Evolutionary conservation across 2,113 vertebrate genomes (phyloP).

Genomic region (Phasianus colchicus): DNA sequence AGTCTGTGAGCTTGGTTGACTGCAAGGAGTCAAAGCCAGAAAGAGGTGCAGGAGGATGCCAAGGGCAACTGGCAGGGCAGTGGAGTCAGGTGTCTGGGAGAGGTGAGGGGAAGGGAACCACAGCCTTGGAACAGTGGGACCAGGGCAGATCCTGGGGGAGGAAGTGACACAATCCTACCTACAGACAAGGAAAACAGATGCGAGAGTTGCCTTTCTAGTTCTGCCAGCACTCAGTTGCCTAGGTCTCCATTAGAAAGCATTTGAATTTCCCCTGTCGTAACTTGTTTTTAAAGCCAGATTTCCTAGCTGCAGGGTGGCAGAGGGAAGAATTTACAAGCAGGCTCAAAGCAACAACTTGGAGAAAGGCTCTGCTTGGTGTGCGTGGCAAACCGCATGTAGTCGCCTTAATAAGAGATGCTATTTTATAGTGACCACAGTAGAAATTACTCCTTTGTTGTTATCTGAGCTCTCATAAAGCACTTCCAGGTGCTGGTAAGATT

Average conservation of each 20-base stretch:
- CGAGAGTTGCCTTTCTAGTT: neutral
- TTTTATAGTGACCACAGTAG: neutral
- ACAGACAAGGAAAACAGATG: neutral
- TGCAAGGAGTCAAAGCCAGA: neutral
- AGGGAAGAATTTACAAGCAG: conserved; percentile 19
- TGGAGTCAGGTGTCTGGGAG: neutral
- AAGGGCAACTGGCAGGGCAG: neutral
- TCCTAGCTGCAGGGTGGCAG: conserved; percentile 36
- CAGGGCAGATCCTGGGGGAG: neutral
- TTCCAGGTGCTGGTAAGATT: neutral
- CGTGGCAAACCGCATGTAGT: neutral
- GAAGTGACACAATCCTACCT: neutral
- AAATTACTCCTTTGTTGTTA: neutral
- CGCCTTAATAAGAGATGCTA: neutral
- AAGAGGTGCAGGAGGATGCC: neutral
- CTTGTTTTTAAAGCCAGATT: conserved; percentile 57
- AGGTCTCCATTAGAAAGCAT: neutral
- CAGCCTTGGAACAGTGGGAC: neutral
- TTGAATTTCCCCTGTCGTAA: conserved; percentile 39
- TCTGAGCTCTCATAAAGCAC: neutral
- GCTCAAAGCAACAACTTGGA: conserved; percentile 28
- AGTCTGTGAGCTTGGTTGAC: neutral
- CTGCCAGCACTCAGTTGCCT: neutral
- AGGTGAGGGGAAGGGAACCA: neutral
- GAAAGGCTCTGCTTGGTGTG: conserved; percentile 32